Percentiles rank a stretch among this genome's conserved stretches.
Conservation (phyloP, 2,888 invertebrate species). For the Idaea biselata region DNA sequence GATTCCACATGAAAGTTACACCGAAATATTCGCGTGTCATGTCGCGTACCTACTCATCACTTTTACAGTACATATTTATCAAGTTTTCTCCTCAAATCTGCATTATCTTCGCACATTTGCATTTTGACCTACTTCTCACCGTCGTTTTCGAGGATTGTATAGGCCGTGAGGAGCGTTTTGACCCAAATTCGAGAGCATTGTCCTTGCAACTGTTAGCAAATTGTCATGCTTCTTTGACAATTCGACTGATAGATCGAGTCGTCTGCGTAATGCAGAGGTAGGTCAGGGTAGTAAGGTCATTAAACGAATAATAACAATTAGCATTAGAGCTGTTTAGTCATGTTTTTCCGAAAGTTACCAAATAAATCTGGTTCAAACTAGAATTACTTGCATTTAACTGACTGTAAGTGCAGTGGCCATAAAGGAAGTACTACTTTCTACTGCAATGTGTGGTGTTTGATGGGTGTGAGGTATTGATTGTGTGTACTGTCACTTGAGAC, state of each 20-base stretch:
- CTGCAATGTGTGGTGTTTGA: too few relatives aligned
- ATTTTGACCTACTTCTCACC: background rate
- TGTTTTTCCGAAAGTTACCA: background rate
- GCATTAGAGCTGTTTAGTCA: background rate
- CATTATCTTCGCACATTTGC: background rate
- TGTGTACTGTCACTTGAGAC: too few relatives aligned
- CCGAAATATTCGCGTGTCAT: constrained; percentile 1
- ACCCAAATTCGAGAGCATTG: background rate
- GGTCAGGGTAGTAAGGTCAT: constrained; percentile 1
- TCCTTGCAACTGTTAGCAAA: constrained; percentile 2
- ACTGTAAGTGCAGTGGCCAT: too few relatives aligned
- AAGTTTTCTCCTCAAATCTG: background rate
- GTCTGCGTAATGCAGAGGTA: background rate
- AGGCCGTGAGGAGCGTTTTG: background rate
- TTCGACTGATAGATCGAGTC: background rate
- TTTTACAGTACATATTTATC: background rate
- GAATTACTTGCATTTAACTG: background rate
- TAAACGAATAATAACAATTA: background rate
- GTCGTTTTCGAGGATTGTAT: background rate
- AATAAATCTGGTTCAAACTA: background rate
- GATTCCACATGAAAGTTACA: background rate
- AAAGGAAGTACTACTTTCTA: too few relatives aligned
- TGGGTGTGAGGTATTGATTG: too few relatives aligned
- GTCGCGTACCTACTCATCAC: background rate
- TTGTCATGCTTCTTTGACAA: constrained; percentile 8